Evolutionary conservation across 1,140 invertebrate species (phyloP).

Genomic region (Drosophila guanche): DNA sequence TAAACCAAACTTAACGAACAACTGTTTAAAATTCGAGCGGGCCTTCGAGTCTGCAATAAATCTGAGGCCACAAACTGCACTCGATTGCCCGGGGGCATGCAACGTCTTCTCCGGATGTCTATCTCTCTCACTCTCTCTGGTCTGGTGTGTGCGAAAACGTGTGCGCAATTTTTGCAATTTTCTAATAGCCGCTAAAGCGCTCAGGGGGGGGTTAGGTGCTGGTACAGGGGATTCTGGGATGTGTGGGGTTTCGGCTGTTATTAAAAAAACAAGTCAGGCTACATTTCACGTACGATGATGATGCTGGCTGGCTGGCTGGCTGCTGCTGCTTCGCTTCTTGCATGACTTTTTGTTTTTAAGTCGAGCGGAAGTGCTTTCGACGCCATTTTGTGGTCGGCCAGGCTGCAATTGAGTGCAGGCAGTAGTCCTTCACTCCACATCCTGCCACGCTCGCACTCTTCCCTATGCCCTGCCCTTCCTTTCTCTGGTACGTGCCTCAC

Average conservation of each 20-base stretch:
- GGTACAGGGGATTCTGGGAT: not conserved
- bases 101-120: constrained; percentile 23
- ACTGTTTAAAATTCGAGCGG: constrained; percentile 73
- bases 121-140: not conserved
- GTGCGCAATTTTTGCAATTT: constrained; percentile 80
- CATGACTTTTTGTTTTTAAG: constrained; percentile 60
- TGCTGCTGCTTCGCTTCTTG: constrained; percentile 11
- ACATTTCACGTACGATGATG: constrained; percentile 68
- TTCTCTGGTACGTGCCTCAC: constrained; percentile 54
- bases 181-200: constrained; percentile 75
- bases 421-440: constrained; percentile 28
- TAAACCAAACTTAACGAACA: constrained; percentile 71
- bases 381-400: constrained; percentile 73
- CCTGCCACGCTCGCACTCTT: constrained; percentile 9
- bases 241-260: constrained; percentile 19
- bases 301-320: not conserved
- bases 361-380: constrained; percentile 76
- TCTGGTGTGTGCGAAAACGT: constrained; percentile 53
- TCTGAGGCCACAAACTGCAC: constrained; percentile 71
- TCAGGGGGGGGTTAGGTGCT: not conserved
- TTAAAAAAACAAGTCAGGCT: constrained; percentile 59
- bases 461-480: constrained; percentile 13
- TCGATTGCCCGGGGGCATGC: constrained; percentile 68
- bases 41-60: constrained; percentile 63
- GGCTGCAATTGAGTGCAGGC: constrained; percentile 69